Evolutionary conservation across 92 coral and sea anemone genomes (phyloP), one percentile per base, ranked within the genome.

Genomic region (Montipora capitata): DNA sequence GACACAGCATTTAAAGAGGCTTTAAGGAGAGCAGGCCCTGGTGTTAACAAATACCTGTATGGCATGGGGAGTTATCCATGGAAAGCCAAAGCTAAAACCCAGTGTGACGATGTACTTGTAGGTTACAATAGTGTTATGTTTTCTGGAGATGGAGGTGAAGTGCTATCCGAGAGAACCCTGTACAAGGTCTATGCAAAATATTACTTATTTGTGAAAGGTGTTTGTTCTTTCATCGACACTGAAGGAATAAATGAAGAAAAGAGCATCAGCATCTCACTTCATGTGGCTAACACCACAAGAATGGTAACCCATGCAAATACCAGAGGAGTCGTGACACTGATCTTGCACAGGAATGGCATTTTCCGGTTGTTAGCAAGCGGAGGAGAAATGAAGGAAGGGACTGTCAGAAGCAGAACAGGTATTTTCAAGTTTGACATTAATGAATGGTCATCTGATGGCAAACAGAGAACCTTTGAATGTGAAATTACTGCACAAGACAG

Each of bases 121-220:
- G 97, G 97, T 1, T 72, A 79, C 40, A 89, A 91, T 73, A 90
- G 90, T 44, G 79, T 89, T 3, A 89, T 94, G 97, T 94, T 94
- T 75, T 76, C 92, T 38, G 95, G 92, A 12, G 72, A 86, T 10
- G 95, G 95, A 38, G 97, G 97, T 69, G 86, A 88, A 83, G 97
- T 85, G 0, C 54, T 90, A 2, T 76, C 93, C 2, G 84, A 81
- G n/a, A 79, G 92, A 20, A 89, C 61, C n/a, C 41, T 81, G 11
- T 69, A 68, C 20, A 54, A 68, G 27, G 56, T 68, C 0, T 39
- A 40, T 49, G 12, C 15, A 2, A 2, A 9, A 14, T 35, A 71
- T 10, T 39, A n/a, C 70, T 58, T 62, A 6, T 10, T 38, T 45
- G 38, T 82, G 3, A 0, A 3, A 0, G 87, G 87, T 51, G 61